These are phyloP conservation scores for Paramormyrops kingsleyae DNA, from an alignment of 2,113 vertebrate species.

Conservation along the genomic window DNA sequence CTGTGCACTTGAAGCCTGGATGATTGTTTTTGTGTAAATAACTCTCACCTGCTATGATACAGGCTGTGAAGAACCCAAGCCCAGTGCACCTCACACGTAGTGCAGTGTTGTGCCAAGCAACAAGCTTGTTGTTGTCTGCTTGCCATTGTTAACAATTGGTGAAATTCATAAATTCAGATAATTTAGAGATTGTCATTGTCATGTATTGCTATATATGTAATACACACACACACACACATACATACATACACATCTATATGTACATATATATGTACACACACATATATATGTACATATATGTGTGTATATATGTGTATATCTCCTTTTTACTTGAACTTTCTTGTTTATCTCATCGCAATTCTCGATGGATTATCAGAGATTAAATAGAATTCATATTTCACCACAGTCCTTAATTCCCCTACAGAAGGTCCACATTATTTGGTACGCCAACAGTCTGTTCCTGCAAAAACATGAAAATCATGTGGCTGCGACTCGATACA, in stretches of 20 bases:
- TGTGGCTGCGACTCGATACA: background rate
- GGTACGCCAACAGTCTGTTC: background rate
- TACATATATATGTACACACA: too few relatives aligned
- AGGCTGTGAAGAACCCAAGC: background rate
- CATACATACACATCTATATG: too few relatives aligned
- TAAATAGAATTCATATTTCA: background rate
- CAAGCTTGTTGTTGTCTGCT: background rate
- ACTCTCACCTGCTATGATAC: background rate
- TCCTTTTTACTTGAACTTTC: background rate
- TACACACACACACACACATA: too few relatives aligned
- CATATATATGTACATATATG: too few relatives aligned
- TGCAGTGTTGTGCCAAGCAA: background rate
- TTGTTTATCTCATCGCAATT: background rate
- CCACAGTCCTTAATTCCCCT: background rate
- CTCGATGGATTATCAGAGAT: background rate
- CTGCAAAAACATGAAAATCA: background rate
- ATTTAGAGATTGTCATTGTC: background rate
- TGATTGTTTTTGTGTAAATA: background rate
- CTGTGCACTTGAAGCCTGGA: background rate
- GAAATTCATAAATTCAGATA: background rate
- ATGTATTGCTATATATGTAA: background rate
- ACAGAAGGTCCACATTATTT: background rate
- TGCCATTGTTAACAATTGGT: background rate
- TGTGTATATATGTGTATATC: too few relatives aligned
- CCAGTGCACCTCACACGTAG: background rate